These are phyloP conservation scores for Ancistrus triradiatus DNA, from an alignment of 2,113 vertebrate species.

Conservation along the genomic window DNA sequence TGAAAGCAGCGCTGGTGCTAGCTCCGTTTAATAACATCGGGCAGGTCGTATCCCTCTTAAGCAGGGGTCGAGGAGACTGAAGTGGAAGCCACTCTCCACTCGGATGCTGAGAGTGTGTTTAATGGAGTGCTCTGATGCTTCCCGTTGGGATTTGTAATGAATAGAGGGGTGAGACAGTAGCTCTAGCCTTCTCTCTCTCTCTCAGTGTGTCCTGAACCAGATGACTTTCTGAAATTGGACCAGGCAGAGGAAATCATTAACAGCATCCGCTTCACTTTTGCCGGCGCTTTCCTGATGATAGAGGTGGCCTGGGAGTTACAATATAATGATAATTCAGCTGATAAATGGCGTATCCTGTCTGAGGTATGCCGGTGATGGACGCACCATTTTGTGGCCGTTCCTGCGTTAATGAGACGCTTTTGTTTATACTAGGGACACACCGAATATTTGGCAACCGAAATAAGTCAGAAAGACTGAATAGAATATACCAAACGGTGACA, in stretches of 20 bases:
- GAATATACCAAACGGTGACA: too few relatives aligned
- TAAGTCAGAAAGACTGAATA: too few relatives aligned
- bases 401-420: too few relatives aligned
- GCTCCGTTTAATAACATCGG: too few relatives aligned
- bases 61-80: not conserved
- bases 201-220: constrained; percentile 14
- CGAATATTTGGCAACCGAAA: too few relatives aligned
- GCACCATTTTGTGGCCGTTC: too few relatives aligned
- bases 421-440: too few relatives aligned
- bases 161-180: not conserved
- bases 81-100: not conserved
- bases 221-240: constrained; percentile 3
- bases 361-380: too few relatives aligned
- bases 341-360: constrained; percentile 13
- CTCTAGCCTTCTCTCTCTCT: constrained; percentile 12
- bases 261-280: constrained; percentile 17
- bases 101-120: not conserved
- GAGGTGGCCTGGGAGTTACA: constrained; percentile 7
- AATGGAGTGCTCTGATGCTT: constrained; percentile 18
- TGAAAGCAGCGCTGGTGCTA: too few relatives aligned
- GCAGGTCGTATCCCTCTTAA: too few relatives aligned
- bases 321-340: constrained; percentile 23
- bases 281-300: constrained; percentile 11
- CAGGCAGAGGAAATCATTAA: constrained; percentile 25
- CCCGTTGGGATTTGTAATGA: constrained; percentile 7